These are phyloP conservation scores for Halictus quadricinctus DNA, from an alignment of 2,888 invertebrate genomes.

Conservation along the genomic window DNA sequence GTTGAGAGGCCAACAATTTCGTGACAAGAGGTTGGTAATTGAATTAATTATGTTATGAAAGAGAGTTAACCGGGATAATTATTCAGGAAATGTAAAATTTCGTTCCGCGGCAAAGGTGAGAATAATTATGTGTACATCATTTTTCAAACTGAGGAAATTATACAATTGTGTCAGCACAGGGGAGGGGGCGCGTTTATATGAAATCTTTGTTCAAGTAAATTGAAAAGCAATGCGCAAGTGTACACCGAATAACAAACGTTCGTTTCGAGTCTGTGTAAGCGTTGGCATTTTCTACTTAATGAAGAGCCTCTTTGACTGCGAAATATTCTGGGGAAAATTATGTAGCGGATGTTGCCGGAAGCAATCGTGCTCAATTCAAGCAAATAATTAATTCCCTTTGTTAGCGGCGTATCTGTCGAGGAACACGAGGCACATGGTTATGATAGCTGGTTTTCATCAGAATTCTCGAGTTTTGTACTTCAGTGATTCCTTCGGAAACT, in stretches of 20 bases:
- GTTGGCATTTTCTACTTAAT: conserved; percentile 12
- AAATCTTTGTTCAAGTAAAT: not conserved
- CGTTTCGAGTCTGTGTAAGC: too few species aligned
- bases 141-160: not conserved
- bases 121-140: not conserved
- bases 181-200: not conserved
- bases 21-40: not conserved
- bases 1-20: not conserved
- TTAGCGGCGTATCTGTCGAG: conserved; percentile 43
- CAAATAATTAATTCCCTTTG: conserved; percentile 63
- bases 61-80: not conserved
- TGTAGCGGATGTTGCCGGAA: conserved; percentile 36
- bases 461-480: conserved; percentile 45
- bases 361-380: conserved; percentile 46
- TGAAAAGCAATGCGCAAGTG: not conserved
- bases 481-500: conserved; percentile 12
- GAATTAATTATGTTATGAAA: not conserved
- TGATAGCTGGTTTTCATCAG: conserved; percentile 53
- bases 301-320: conserved; percentile 26
- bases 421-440: conserved; percentile 47
- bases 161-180: not conserved
- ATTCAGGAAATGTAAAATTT: not conserved
- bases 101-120: not conserved
- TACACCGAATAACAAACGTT: not conserved
- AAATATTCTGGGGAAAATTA: conserved; percentile 27